These are phyloP conservation scores for Lasioglossum baleicum DNA, from an alignment of 1,140 invertebrate species.

Conservation along the genomic window DNA sequence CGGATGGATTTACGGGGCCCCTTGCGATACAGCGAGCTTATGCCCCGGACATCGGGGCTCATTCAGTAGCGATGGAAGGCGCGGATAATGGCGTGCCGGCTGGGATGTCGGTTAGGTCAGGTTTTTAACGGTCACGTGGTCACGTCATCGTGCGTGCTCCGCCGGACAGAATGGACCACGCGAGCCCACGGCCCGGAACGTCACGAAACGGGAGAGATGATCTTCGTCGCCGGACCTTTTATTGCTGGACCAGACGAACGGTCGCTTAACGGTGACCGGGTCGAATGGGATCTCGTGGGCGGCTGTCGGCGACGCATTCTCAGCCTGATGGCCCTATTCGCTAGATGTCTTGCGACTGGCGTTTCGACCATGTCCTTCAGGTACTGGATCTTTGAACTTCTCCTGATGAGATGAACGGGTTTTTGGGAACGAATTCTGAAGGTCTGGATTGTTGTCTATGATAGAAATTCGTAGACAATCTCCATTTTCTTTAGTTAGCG, in stretches of 20 bases:
- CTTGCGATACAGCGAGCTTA: constrained; percentile 40
- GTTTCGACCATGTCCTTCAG: too few species aligned
- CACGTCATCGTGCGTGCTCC: constrained; percentile 74
- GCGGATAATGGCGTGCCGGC: constrained; percentile 65
- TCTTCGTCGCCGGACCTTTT: constrained; percentile 30
- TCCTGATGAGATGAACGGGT: too few species aligned
- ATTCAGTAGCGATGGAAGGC: constrained; percentile 50
- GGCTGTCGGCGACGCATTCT: too few species aligned
- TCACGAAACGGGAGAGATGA: constrained; percentile 52
- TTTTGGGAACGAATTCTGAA: too few species aligned
- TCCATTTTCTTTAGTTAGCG: too few species aligned
- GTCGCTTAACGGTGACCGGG: constrained; percentile 30
- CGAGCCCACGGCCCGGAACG: constrained; percentile 59
- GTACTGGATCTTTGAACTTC: too few species aligned
- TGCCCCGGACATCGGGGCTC: constrained; percentile 50
- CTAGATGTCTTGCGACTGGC: too few species aligned
- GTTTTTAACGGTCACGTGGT: constrained; percentile 76
- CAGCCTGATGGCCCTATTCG: too few species aligned
- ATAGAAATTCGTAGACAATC: too few species aligned
- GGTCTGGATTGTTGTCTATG: too few species aligned
- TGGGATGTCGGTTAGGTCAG: constrained; percentile 69
- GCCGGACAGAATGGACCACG: constrained; percentile 68
- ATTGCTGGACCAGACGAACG: constrained; percentile 1
- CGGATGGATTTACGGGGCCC: constrained; percentile 57
- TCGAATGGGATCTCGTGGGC: constrained; percentile 7